Evolutionary conservation across 2,888 invertebrate species (phyloP), one percentile per base, ranked within the genome.

Genomic region (Lucinisca nassula): DNA sequence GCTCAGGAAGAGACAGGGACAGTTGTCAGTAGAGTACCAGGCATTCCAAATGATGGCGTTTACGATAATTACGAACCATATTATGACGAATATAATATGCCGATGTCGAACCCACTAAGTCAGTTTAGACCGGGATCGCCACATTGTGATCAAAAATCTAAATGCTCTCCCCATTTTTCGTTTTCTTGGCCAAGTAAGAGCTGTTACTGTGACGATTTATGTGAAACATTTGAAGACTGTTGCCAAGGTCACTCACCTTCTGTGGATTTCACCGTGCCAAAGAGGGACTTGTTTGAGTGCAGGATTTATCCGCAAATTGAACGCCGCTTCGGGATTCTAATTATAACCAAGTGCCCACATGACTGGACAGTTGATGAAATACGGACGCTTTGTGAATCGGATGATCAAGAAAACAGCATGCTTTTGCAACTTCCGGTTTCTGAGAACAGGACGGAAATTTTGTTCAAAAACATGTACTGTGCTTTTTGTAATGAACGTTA

Each of bases 401-500:
- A 67, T 0, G 21, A n/a, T 10, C 8, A 12, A 10, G 32, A 27
- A 21, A 37, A 84, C 30, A 73, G 75, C 40, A 40, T 79, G 12
- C 74, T 86, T n/a, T 38, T 82, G 27, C 10, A 55, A 37, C 45
- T 82, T 74, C 86, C 82, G 10, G 86, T 86, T 38, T 76, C 86
- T 10, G 79, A 82, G 12, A 75, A 40, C 32, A 37, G 24, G 21
- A 82, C 30, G 2, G 73, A 82, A 1, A 30, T 84, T 6, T 58
- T 86, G 30, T 93, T 86, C 75, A 91, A 81, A 49, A 93, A 93
- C 70, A 81, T 89, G 77, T 93, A 90, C 75, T 92, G 92, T 51
- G 91, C 91, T 6, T 78, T 84, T 12, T 92, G 92, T 73, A 90
- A 92, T 51, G 45, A 73, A 40, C 80, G 78, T 1, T 80, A 77